Base-by-base conservation (phyloP, 64 coral and sea anemone species). In the Montipora cactus region DNA sequence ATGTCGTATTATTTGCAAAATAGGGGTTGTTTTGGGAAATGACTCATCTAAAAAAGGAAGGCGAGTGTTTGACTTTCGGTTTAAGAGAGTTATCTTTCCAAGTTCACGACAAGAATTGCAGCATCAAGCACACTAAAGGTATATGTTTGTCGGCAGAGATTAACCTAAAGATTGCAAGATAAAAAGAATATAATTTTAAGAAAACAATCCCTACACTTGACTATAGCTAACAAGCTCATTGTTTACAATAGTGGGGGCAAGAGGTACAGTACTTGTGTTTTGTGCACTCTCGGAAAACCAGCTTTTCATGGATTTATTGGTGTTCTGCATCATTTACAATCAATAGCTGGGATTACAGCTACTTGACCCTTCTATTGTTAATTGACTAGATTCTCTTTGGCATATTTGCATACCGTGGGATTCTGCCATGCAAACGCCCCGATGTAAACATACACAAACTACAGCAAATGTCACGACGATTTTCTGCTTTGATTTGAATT, bases 311-410 rank as follows among this genome's bases (percentile, higher is more conserved):
- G 61, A 64, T 64, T 64, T 64, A 64, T 64, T 64, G 13, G 18
- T 4, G 64, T 64, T 70, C 49, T 64, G 68, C 46, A 67, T 50
- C 62, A 71, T 69, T 84, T 84, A 84, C 45, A 50, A 50, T 18
- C 62, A 86, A 70, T 70, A 70, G 18, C 9, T 15, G 61, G 59
- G 66, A 67, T 81, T 81, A 86, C 28, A 86, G 50, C 44, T 22
- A 9, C 66, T 86, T 86, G 82, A 86, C 82, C 82, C 64, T 69
- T 69, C 49, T 71, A 86, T 72, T 86, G 62, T 71, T 49, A 51
- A 86, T 72, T 50, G 68, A 86, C 47, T 71, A 45, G 66, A 19
- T 23, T 50, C 62, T 86, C 76, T 71, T 69, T 86, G 20, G 82
- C 70, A 59, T 53, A 69, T 67, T 86, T 49, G 7, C 66, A 69